Conservation (phyloP, 2,797 vertebrate species). For the Platalea minor region DNA sequence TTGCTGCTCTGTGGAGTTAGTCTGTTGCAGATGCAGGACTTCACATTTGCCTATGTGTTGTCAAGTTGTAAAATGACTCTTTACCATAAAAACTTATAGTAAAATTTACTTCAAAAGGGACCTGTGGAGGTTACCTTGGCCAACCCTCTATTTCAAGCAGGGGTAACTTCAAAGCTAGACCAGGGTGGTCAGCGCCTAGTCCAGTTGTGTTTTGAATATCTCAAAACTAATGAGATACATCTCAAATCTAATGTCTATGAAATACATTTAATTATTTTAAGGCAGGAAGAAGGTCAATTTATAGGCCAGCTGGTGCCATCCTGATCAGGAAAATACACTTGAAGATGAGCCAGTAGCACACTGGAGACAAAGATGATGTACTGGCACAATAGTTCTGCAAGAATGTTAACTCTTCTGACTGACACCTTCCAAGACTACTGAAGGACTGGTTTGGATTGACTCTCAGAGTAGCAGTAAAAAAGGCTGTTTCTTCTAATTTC, state of each 20-base stretch:
- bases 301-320: neutral
- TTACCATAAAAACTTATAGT: neutral
- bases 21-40: neutral
- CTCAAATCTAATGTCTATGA: neutral
- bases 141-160: neutral
- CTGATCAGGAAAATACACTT: neutral
- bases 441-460: neutral
- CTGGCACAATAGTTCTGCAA: neutral
- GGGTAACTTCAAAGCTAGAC: neutral
- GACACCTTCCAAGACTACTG: neutral
- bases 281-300: neutral
- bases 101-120: neutral
- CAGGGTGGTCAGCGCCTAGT: neutral
- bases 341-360: neutral
- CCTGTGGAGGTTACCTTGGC: neutral
- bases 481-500: neutral
- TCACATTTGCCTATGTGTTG: neutral
- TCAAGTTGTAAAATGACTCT: neutral
- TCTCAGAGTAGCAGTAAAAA: neutral
- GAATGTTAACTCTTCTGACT: neutral
- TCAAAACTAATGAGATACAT: neutral
- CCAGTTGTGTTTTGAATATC: neutral
- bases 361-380: neutral
- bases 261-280: neutral
- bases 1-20: neutral